phyloP scores from a whole-genome alignment of 2,113 vertebrate genomes.

The Plotosus lineatus region DNA sequence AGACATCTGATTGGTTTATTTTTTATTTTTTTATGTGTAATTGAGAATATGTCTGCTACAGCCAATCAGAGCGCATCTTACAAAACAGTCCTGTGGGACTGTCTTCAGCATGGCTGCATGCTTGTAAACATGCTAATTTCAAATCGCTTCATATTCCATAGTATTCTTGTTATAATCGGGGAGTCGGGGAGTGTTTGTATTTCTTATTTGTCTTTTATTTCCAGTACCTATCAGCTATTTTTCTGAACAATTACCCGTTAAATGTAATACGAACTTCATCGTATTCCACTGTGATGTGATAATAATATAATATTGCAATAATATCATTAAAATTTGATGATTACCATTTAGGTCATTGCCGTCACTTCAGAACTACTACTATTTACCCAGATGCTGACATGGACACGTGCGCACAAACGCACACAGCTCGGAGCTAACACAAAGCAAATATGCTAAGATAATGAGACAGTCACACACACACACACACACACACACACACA shows the following conservation, averaged over 20 bases:
- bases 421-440: not conserved
- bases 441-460: not conserved
- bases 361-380: not conserved
- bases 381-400: slow-evolving; percentile 10
- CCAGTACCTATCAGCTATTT: not conserved
- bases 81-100: too few relatives aligned
- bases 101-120: too few relatives aligned
- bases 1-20: too few relatives aligned
- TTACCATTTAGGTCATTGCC: not conserved
- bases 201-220: too few relatives aligned
- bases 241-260: not conserved
- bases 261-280: not conserved
- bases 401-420: too few relatives aligned
- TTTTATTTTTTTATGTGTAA: too few relatives aligned
- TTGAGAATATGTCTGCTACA: too few relatives aligned
- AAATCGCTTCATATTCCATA: too few relatives aligned
- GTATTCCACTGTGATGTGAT: not conserved
- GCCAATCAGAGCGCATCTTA: too few relatives aligned
- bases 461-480: slow-evolving; percentile 29
- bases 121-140: too few relatives aligned
- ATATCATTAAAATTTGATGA: not conserved
- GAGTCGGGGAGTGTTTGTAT: too few relatives aligned
- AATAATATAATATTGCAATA: not conserved
- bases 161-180: too few relatives aligned
- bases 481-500: slow-evolving; percentile 28